A percentile compares a stretch with the other conserved stretches of the same genome.
phyloP scores from a whole-genome alignment of 2,888 invertebrate genomes.

The Meta bourneti region DNA sequence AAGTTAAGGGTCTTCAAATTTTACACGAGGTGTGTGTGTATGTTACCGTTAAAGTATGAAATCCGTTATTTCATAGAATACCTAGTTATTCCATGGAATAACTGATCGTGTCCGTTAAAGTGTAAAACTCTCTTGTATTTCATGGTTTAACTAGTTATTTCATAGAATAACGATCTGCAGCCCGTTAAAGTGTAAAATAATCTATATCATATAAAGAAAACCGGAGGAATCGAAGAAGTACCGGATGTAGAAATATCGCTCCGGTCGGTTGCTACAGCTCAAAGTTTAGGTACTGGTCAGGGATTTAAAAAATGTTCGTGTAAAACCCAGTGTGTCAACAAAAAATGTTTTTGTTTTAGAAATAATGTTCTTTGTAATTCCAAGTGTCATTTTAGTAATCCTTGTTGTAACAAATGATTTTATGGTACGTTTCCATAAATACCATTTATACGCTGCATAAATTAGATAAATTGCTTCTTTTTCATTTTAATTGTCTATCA shows the following conservation, averaged over 20 bases:
- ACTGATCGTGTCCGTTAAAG: conserved; percentile 72
- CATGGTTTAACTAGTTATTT: no score
- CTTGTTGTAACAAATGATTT: conserved; percentile 68
- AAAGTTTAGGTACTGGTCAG: conserved; percentile 70
- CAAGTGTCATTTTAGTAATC: not conserved
- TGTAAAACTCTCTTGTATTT: not conserved
- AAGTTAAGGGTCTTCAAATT: no score
- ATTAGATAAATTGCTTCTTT: conserved; percentile 66
- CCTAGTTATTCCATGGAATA: conserved; percentile 70
- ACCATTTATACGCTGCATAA: conserved; percentile 69
- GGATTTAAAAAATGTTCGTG: conserved; percentile 69
- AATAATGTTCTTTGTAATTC: not conserved
- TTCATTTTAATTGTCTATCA: conserved; percentile 65
- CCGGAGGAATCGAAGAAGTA: conserved; percentile 71
- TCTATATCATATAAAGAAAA: no score
- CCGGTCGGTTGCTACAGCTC: conserved; percentile 70
- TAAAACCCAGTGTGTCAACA: conserved; percentile 68
- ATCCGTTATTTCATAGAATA: conserved; percentile 61
- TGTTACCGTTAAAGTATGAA: no score
- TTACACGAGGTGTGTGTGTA: no score
- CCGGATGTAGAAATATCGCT: conserved; percentile 69
- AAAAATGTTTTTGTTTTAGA: conserved; percentile 56
- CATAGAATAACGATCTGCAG: no score
- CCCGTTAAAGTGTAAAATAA: no score
- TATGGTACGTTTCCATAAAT: conserved; percentile 65